A percentile compares a stretch with the other conserved stretches of the same genome.
These are phyloP conservation scores for Papilio polyxenes DNA, from an alignment of 1,140 invertebrate species.

Conservation along the genomic window DNA sequence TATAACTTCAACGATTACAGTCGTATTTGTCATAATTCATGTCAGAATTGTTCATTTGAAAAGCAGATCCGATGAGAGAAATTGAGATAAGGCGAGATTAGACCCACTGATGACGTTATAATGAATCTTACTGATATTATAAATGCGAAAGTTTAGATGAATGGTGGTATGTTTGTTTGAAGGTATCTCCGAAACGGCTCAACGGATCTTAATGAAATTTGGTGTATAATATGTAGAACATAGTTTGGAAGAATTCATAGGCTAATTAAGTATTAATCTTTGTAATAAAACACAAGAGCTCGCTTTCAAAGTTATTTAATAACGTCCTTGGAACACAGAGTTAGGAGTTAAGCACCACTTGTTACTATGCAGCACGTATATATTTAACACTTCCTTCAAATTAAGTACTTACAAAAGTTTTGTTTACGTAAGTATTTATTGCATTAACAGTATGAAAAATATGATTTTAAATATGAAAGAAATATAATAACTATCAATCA, in stretches of 20 bases:
- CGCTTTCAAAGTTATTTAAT: background rate
- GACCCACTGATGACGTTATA: background rate
- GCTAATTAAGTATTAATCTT: too few species aligned
- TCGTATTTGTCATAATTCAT: too few species aligned
- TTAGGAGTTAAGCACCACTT: background rate
- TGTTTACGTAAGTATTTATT: background rate
- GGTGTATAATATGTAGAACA: too few species aligned
- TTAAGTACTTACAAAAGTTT: background rate
- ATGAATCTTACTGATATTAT: background rate
- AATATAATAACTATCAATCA: too few species aligned
- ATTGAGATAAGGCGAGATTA: constrained; percentile 11
- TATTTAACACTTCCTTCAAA: background rate
- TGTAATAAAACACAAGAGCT: background rate
- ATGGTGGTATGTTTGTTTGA: too few species aligned
- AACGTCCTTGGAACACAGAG: background rate
- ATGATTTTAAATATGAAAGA: too few species aligned
- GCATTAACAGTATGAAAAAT: too few species aligned
- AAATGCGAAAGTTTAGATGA: too few species aligned
- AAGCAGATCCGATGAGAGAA: background rate
- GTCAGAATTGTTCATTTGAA: background rate
- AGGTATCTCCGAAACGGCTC: too few species aligned
- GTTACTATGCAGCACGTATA: background rate
- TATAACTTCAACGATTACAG: too few species aligned
- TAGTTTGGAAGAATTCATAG: too few species aligned
- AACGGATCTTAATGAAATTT: too few species aligned